These are phyloP conservation scores for Drosophila virilis DNA, from an alignment of 1,140 invertebrate species.

Conservation along the genomic window DNA sequence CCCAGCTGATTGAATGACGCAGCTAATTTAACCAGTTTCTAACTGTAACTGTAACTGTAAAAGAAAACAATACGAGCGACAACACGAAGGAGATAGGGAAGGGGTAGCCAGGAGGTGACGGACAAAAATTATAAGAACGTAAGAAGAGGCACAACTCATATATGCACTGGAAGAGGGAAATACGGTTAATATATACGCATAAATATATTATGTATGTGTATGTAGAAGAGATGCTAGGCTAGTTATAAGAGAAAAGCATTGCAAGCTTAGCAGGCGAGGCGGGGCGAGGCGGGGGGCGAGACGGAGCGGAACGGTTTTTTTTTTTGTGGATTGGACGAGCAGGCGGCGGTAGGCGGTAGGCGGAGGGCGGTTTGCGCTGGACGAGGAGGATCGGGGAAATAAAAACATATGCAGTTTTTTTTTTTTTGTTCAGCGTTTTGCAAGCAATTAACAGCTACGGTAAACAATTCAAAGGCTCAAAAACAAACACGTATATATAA, in stretches of 20 bases:
- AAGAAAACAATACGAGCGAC: not conserved
- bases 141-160: not conserved
- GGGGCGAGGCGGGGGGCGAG: not conserved
- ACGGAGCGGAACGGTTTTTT: not conserved
- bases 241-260: constrained; percentile 5
- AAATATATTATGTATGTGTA: not conserved
- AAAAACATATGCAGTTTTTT: too few relatives aligned
- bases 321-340: not conserved
- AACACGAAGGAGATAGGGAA: not conserved
- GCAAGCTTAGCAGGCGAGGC: constrained; percentile 6
- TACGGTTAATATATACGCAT: not conserved
- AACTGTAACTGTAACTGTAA: not conserved
- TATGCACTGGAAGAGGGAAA: not conserved
- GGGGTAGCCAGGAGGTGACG: not conserved
- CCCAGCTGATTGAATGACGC: constrained; percentile 33
- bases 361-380: not conserved
- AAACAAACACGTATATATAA: constrained; percentile 10
- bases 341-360: not conserved
- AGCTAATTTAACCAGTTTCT: constrained; percentile 14
- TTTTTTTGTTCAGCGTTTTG: not conserved
- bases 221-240: not conserved
- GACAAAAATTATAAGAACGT: not conserved
- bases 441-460: constrained; percentile 13
- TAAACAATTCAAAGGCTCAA: constrained; percentile 3
- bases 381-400: not conserved